phyloP scores from a whole-genome alignment of 53 echinoderm and acorn worm genomes.

The Crossaster papposus region DNA sequence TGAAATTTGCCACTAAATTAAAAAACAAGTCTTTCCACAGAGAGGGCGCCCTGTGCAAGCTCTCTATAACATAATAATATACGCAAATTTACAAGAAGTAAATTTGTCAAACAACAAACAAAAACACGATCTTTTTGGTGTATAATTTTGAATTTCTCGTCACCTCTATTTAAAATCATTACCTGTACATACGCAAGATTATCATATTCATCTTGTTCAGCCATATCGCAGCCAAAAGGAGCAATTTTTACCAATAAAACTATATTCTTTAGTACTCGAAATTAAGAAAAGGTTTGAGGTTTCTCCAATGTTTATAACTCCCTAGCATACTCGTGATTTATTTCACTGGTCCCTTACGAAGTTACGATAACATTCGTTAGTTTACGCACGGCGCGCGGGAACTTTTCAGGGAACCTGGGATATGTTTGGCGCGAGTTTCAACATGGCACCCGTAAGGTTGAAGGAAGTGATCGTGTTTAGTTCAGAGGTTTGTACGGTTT shows the following conservation, averaged over 20 bases:
- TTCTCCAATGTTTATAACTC: not conserved
- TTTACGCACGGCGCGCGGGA: not conserved
- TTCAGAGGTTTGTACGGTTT: constrained; percentile 73
- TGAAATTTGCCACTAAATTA: too few species aligned
- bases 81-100: too few species aligned
- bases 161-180: constrained; percentile 28
- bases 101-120: too few species aligned
- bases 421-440: constrained; percentile 55
- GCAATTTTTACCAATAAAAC: not conserved
- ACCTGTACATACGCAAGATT: constrained; percentile 79
- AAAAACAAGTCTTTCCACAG: too few species aligned
- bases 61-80: too few species aligned
- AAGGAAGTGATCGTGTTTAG: constrained; percentile 84
- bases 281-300: not conserved
- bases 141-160: too few species aligned
- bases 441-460: constrained; percentile 82
- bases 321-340: constrained; percentile 23
- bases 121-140: too few species aligned
- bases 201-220: constrained; percentile 67
- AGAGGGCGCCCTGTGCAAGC: too few species aligned
- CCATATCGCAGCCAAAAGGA: constrained; percentile 43
- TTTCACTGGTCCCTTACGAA: constrained; percentile 45
- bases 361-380: not conserved
- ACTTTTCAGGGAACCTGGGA: constrained; percentile 25
- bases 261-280: too few species aligned